These are phyloP conservation scores for Cochlearius cochlearius DNA, from an alignment of 2,113 vertebrate species.

Conservation along the genomic window DNA sequence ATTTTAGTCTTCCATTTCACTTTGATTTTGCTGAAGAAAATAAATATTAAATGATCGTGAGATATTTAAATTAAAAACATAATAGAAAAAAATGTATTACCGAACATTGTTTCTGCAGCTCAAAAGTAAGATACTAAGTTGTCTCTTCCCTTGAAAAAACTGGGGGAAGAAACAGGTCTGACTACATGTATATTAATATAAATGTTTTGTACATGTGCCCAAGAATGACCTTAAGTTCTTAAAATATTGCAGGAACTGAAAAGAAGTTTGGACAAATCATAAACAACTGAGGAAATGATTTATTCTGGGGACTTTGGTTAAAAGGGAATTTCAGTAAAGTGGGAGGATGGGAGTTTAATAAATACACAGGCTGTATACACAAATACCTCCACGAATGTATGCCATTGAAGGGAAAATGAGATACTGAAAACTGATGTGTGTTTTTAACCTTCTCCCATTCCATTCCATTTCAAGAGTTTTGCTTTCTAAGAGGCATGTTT, in stretches of 20 bases:
- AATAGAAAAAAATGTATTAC: neutral
- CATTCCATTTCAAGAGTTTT: constrained; percentile 1
- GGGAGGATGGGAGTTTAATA: neutral
- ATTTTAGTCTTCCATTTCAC: neutral
- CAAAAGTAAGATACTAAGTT: neutral
- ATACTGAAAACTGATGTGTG: neutral
- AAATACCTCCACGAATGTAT: neutral
- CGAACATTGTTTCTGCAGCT: neutral
- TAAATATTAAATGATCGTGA: neutral
- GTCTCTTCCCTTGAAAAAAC: neutral
- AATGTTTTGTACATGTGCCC: neutral
- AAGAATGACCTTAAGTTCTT: neutral
- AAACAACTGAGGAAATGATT: neutral
- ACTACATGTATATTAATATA: neutral
- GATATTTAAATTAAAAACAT: neutral
- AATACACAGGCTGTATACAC: neutral
- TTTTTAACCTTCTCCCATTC: constrained; percentile 7
- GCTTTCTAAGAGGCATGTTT: constrained; percentile 52
- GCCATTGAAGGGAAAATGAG: neutral
- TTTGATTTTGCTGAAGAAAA: neutral
- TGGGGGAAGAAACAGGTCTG: neutral
- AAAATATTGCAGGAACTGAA: neutral
- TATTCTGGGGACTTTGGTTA: neutral
- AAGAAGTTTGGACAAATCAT: neutral
- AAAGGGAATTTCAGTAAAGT: neutral